Evolutionary conservation across 1,140 invertebrate genomes (phyloP).

Genomic region (Sinella curviseta): DNA sequence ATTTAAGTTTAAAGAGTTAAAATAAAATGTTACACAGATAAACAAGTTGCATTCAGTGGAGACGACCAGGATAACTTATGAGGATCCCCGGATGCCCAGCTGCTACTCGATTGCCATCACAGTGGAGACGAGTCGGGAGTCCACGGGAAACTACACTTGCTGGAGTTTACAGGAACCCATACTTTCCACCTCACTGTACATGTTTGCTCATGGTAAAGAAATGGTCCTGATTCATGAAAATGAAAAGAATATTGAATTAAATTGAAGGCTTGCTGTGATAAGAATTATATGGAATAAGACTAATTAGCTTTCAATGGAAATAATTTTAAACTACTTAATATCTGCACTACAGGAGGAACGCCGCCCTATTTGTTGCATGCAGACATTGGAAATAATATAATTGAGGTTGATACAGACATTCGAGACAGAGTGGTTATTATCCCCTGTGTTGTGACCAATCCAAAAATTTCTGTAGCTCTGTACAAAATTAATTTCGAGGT

Average conservation of each 20-base stretch:
- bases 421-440: constrained; percentile 14
- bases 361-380: constrained; percentile 31
- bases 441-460: constrained; percentile 36
- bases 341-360: neutral
- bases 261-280: too few relatives aligned
- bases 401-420: constrained; percentile 21
- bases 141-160: constrained; percentile 36
- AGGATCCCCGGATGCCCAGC: constrained; percentile 6
- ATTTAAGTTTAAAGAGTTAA: too few relatives aligned
- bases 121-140: constrained; percentile 16
- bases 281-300: neutral
- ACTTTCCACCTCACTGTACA: neutral
- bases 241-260: too few relatives aligned
- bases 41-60: constrained; percentile 13
- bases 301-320: neutral
- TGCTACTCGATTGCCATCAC: constrained; percentile 25
- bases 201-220: constrained; percentile 33
- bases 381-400: constrained; percentile 24
- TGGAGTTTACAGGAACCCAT: neutral
- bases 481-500: constrained; percentile 30
- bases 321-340: neutral
- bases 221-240: too few relatives aligned
- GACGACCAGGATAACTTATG: constrained; percentile 4
- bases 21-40: neutral
- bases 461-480: constrained; percentile 34